A percentile compares a stretch with the other conserved stretches of the same genome.
Evolutionary conservation across 2,113 vertebrate species (phyloP).

Genomic region (Verasper variegatus): DNA sequence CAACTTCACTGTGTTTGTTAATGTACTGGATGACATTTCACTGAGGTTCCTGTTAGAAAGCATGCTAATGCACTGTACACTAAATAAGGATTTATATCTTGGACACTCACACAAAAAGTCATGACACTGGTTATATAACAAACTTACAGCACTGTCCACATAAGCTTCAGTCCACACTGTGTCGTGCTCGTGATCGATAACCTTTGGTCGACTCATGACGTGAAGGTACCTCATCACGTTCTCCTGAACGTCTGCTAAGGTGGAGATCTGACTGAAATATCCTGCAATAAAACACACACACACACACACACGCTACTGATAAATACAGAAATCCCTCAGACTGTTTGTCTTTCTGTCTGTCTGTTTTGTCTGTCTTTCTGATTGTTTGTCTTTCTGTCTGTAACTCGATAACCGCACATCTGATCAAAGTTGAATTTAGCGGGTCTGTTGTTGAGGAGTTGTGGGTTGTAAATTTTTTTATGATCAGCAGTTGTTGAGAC

Average conservation of each 20-base stretch:
- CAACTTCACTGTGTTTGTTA: background rate
- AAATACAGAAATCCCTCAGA: background rate
- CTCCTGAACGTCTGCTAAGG: constrained; percentile 96
- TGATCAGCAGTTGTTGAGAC: no score
- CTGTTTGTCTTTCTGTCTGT: background rate
- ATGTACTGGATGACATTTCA: background rate
- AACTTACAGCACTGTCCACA: constrained; percentile 95
- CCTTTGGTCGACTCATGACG: constrained; percentile 96
- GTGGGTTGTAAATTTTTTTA: no score
- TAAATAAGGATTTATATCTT: background rate
- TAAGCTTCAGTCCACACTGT: constrained; percentile 98
- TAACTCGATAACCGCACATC: background rate
- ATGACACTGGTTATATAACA: background rate
- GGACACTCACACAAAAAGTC: background rate
- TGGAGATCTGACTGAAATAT: constrained; percentile 98
- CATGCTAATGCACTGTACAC: background rate
- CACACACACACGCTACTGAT: background rate
- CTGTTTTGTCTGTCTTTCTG: background rate
- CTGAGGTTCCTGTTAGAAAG: background rate
- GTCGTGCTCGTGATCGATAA: constrained; percentile 97
- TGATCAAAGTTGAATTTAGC: no score
- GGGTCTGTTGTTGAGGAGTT: no score
- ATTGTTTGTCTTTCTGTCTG: background rate
- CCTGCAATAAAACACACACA: constrained; percentile 80
- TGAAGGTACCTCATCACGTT: constrained; percentile 99